These are phyloP conservation scores for Anoplopoma fimbria DNA, from an alignment of 2,113 vertebrate genomes.

Conservation along the genomic window DNA sequence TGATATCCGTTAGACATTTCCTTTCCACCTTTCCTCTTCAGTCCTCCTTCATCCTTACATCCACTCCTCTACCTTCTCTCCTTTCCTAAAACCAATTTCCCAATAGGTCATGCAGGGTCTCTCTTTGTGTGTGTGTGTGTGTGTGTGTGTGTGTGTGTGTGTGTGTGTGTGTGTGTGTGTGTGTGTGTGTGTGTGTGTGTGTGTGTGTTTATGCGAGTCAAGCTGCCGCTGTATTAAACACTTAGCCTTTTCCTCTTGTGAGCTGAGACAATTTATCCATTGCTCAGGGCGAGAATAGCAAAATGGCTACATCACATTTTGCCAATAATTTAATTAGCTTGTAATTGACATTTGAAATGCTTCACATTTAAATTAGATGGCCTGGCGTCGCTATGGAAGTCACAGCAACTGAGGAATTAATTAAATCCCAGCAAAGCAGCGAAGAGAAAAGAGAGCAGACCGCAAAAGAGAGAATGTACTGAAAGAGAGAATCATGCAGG, in stretches of 20 bases:
- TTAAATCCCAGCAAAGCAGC: constrained; percentile 63
- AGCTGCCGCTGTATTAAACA: constrained; percentile 70
- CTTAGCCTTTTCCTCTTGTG: constrained; percentile 68
- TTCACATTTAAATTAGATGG: constrained; percentile 76
- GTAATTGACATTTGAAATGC: constrained; percentile 80
- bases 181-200: constrained; percentile 31
- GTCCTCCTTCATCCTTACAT: background rate
- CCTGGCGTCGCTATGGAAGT: constrained; percentile 30
- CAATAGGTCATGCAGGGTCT: constrained; percentile 44
- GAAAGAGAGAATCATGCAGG: constrained; percentile 8
- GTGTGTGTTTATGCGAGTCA: constrained; percentile 57
- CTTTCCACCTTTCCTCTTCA: constrained; percentile 2
- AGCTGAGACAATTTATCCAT: constrained; percentile 64
- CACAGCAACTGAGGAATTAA: constrained; percentile 48
- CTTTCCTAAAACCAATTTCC: constrained; percentile 55
- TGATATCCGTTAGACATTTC: background rate
- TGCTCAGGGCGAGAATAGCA: constrained; percentile 65
- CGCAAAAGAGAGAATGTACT: background rate
- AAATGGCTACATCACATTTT: constrained; percentile 73
- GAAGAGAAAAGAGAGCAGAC: background rate
- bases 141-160: no score
- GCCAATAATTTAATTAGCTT: constrained; percentile 77
- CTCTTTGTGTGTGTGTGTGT: constrained; percentile 19
- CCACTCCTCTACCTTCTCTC: background rate
- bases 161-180: no score